Percentiles rank a stretch among this genome's conserved stretches.
Conservation (phyloP, 92 coral and sea anemone species). For the Palythoa heliodiscus region DNA sequence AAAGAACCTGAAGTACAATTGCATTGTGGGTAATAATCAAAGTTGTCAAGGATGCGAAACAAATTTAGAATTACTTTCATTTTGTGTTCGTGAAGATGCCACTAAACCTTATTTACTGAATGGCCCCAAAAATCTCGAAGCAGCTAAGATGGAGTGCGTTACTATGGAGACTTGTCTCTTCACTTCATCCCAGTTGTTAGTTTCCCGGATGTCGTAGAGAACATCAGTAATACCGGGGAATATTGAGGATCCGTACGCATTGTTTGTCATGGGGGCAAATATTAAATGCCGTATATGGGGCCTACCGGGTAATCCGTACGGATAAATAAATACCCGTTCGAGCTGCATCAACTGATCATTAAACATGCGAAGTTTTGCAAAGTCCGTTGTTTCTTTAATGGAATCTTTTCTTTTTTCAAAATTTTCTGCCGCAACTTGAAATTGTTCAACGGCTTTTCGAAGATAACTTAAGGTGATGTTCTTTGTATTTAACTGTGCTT, state of each 20-base stretch:
- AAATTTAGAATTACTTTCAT: background rate
- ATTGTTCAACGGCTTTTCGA: slow-evolving; percentile 46
- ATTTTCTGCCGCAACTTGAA: slow-evolving; percentile 40
- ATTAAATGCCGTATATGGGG: slow-evolving; percentile 74
- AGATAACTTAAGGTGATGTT: slow-evolving; percentile 58
- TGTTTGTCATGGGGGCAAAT: slow-evolving; percentile 73
- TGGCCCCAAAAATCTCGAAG: slow-evolving; percentile 57
- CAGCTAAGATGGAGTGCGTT: slow-evolving; percentile 67
- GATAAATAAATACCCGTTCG: slow-evolving; percentile 77
- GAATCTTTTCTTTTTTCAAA: slow-evolving; percentile 52
- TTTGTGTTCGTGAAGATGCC: background rate
- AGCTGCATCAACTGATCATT: slow-evolving; percentile 82
- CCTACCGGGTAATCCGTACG: slow-evolving; percentile 87
- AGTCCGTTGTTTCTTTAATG: slow-evolving; percentile 32
- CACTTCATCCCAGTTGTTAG: slow-evolving; percentile 77
- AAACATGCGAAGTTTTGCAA: slow-evolving; percentile 70
- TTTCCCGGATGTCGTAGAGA: slow-evolving; percentile 56
- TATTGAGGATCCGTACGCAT: slow-evolving; percentile 63
- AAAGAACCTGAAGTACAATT: too few relatives aligned
- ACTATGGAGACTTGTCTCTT: slow-evolving; percentile 77
- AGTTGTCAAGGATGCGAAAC: background rate
- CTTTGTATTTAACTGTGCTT: slow-evolving; percentile 42
- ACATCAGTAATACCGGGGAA: slow-evolving; percentile 86
- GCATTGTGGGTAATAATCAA: too few relatives aligned
- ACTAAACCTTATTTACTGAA: slow-evolving; percentile 23